These are phyloP conservation scores for Muntiacus reevesi DNA, from an alignment of 2,113 vertebrate species.

Conservation along the genomic window DNA sequence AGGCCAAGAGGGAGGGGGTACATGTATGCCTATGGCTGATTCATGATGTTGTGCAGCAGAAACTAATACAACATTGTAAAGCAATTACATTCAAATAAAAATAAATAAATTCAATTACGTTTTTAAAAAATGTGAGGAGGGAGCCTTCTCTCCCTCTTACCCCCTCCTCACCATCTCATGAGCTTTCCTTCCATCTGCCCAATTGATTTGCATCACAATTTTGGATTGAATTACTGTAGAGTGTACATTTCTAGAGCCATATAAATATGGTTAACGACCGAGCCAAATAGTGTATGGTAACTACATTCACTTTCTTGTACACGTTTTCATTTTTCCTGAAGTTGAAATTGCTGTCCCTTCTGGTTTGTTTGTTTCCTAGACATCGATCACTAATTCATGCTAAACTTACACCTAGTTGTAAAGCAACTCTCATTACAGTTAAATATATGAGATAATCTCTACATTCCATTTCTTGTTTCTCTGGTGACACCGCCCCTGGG, in stretches of 20 bases:
- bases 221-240: not conserved
- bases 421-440: not conserved
- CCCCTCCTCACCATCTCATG: not conserved
- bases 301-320: not conserved
- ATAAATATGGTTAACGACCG: not conserved
- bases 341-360: not conserved
- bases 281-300: not conserved
- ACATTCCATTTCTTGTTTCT: not conserved
- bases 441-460: not conserved
- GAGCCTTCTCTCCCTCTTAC: not conserved
- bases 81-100: not conserved
- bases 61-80: not conserved
- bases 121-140: not conserved
- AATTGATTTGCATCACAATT: not conserved
- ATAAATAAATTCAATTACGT: not conserved
- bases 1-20: not conserved
- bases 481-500: not conserved
- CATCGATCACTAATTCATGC: not conserved
- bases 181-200: not conserved
- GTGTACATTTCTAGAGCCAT: not conserved
- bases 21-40: not conserved
- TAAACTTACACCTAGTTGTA: not conserved
- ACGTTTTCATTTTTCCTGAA: not conserved
- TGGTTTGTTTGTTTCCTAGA: not conserved
- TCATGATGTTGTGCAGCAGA: not conserved